Percentiles rank a stretch among this genome's conserved stretches.
phyloP scores from a whole-genome alignment of 2,113 vertebrate genomes.

The Pardalotus punctatus region DNA sequence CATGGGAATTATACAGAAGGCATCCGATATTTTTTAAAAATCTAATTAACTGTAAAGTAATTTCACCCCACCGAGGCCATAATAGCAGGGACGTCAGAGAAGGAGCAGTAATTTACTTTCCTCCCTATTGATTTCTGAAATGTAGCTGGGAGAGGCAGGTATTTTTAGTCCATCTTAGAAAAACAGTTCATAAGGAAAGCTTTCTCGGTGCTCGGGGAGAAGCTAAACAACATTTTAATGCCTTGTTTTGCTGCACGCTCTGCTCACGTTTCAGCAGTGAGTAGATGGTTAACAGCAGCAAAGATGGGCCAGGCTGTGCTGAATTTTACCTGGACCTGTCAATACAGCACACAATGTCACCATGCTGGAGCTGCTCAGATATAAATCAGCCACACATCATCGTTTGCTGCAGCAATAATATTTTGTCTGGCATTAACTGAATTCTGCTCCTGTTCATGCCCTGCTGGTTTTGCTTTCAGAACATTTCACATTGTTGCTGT shows the following conservation, averaged over 20 bases:
- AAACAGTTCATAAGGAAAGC: not conserved
- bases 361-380: not conserved
- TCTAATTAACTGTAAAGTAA: conserved; percentile 47
- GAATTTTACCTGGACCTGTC: conserved; percentile 74
- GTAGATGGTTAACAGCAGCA: not conserved
- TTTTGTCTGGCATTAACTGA: not conserved
- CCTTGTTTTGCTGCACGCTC: not conserved
- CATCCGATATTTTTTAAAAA: not conserved
- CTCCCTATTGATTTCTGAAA: conserved; percentile 24
- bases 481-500: not conserved
- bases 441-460: not conserved
- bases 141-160: not conserved
- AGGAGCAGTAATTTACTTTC: not conserved
- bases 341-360: not conserved
- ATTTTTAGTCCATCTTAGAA: conserved; percentile 6
- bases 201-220: not conserved
- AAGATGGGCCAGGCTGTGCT: not conserved
- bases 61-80: not conserved
- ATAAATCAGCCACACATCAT: not conserved
- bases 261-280: not conserved
- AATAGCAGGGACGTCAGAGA: not conserved
- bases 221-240: not conserved
- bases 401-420: not conserved
- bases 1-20: not conserved
- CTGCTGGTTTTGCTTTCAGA: not conserved